These are phyloP conservation scores for Glaucidium brasilianum DNA, from an alignment of 2,113 vertebrate genomes.

Conservation along the genomic window DNA sequence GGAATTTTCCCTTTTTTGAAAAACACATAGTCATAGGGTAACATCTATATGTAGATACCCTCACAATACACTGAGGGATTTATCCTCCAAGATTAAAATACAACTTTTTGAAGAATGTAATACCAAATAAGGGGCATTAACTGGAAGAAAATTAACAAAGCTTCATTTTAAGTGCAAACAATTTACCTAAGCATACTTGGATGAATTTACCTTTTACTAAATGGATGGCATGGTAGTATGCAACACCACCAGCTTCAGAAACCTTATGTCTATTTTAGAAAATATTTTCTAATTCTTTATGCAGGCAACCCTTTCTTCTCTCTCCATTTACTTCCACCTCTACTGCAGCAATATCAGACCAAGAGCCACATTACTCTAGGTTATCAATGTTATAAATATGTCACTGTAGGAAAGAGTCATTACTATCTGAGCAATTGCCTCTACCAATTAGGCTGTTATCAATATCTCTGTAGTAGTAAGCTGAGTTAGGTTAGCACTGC, in stretches of 20 bases:
- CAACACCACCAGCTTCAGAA: background rate
- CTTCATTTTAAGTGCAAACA: background rate
- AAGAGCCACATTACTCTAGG: background rate
- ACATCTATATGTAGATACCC: background rate
- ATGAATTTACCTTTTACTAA: background rate
- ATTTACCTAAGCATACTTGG: background rate
- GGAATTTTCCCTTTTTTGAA: background rate
- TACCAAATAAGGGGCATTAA: background rate
- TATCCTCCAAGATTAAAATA: background rate
- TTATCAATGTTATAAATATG: background rate
- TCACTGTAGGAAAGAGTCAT: background rate
- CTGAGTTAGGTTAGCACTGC: background rate
- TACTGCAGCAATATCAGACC: background rate
- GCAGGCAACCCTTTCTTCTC: background rate
- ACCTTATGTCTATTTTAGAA: background rate
- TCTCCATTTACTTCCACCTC: background rate
- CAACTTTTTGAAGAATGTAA: background rate
- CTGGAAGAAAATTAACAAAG: background rate
- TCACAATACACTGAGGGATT: background rate
- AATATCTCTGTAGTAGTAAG: background rate
- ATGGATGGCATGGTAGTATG: background rate
- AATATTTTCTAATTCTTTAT: background rate
- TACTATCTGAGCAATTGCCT: background rate
- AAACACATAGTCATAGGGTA: background rate
- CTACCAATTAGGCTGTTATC: constrained; percentile 2